phyloP scores from a whole-genome alignment of 2,888 invertebrate species.

The Ormyrus thymus region DNA sequence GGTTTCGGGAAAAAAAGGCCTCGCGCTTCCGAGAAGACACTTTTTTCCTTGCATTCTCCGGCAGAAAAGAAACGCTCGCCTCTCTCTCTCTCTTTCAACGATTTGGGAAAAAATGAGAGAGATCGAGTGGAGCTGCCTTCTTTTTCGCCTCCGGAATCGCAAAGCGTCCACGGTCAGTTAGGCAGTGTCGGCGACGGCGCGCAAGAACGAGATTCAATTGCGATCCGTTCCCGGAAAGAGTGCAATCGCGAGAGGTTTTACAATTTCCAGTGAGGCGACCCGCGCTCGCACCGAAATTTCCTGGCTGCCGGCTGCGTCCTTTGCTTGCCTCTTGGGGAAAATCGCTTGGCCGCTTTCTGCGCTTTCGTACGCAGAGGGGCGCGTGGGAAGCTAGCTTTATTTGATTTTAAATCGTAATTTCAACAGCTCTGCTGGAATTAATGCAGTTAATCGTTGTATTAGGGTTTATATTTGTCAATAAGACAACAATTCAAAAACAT shows the following conservation, averaged over 20 bases:
- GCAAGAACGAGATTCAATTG: constrained; percentile 51
- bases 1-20: constrained; percentile 7
- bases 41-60: constrained; percentile 33
- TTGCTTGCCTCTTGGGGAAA: too few species aligned
- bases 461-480: too few species aligned
- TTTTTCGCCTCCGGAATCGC: constrained; percentile 34
- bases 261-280: constrained; percentile 44
- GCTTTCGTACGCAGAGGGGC: too few species aligned
- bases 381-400: too few species aligned
- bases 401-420: too few species aligned
- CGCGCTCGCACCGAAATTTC: constrained; percentile 33
- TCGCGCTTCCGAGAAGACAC: constrained; percentile 23
- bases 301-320: neutral
- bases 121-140: constrained; percentile 6
- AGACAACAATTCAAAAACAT: too few species aligned
- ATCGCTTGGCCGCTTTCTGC: too few species aligned
- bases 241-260: constrained; percentile 40
- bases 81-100: too few species aligned
- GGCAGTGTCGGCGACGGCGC: constrained; percentile 8
- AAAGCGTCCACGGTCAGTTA: constrained; percentile 44
- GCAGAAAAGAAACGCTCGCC: too few species aligned
- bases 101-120: constrained; percentile 5
- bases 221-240: constrained; percentile 43
- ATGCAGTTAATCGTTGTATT: too few species aligned
- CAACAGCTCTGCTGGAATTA: too few species aligned